Evolutionary conservation across 2,888 invertebrate genomes (phyloP), one percentile per base, ranked within the genome.

Genomic region (Drosophila histrio): DNA sequence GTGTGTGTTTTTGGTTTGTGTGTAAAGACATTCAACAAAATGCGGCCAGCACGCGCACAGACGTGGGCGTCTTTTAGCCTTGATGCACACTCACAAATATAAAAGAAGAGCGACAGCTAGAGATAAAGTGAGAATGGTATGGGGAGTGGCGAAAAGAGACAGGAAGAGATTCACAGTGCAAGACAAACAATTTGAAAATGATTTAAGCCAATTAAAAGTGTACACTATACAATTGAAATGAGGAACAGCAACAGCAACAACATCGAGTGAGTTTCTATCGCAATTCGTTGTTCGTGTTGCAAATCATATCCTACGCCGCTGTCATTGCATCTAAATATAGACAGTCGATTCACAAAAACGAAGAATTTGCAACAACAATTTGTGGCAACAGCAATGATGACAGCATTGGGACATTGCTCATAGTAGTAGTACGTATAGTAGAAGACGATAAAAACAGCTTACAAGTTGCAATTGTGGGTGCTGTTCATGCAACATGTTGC

Each of bases 171-270:
- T 43, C 43, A 41, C 54, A 39, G 44, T 70, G 79, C 82, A 60
- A 64, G 77, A 61, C 65, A 87, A 81, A 78, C 71, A 83, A 81
- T 83, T 85, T 73, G 62, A 81, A 81, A 85, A 79, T 87, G 82
- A 83, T 79, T 87, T 79, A 85, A 87, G 71, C 73, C 85, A 83
- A 83, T 83, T 87, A 83, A 83, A 87, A 76, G 28, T 72, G 57
- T 63, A 57, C 49, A 58, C 54, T 46, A 39, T 44, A 53, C n/a
- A 28, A 64, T 38, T 22, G 26, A 39, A 11, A 21, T n/a, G 21
- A 32, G 13, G 5, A 44, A 22, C 5, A 32, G n/a, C 8, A 41
- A 7, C 22, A 52, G 19, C 47, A 15, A 34, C 22, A 21, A 22
- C 34, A 28, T 38, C 8, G 26, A 19, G 28, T 38, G 26, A 52